Percentiles rank a stretch among this genome's conserved stretches.
phyloP scores from a whole-genome alignment of 2,797 vertebrate genomes.

The Lagocephalus sceleratus region DNA sequence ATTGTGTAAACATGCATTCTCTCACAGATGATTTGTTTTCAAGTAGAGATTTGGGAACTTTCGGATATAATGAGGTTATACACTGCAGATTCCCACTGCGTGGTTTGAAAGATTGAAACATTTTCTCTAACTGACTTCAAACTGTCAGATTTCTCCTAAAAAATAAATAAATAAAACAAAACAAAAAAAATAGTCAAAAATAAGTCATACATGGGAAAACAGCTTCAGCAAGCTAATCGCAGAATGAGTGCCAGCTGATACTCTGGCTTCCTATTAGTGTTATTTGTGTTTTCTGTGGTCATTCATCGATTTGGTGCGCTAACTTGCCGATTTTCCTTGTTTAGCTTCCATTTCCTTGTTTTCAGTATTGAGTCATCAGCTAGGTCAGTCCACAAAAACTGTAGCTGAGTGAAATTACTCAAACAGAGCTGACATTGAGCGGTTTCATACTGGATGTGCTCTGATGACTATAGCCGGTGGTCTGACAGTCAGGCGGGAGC shows the following conservation, averaged over 20 bases:
- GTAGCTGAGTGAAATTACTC: too few relatives aligned
- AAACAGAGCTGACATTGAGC: too few relatives aligned
- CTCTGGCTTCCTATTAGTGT: neutral
- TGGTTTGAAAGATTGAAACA: constrained; percentile 12
- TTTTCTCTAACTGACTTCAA: constrained; percentile 26
- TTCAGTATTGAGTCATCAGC: too few relatives aligned
- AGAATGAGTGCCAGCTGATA: neutral
- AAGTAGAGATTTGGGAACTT: constrained; percentile 23
- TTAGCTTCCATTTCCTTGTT: too few relatives aligned
- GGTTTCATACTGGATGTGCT: too few relatives aligned
- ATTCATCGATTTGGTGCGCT: too few relatives aligned
- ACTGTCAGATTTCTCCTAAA: constrained; percentile 28
- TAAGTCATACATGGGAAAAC: neutral
- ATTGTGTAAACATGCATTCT: constrained; percentile 46
- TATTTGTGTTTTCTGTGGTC: neutral
- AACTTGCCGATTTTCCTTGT: too few relatives aligned
- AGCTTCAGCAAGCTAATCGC: constrained; percentile 3
- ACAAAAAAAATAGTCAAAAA: constrained; percentile 5
- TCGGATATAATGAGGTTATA: constrained; percentile 47
- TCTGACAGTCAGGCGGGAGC: neutral
- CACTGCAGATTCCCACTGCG: constrained; percentile 13
- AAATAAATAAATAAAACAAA: constrained; percentile 20
- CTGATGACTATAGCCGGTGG: too few relatives aligned
- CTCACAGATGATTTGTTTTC: constrained; percentile 35
- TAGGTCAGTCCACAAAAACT: too few relatives aligned